Conservation (phyloP, 2,888 invertebrate species). For the Erannis defoliaria region DNA sequence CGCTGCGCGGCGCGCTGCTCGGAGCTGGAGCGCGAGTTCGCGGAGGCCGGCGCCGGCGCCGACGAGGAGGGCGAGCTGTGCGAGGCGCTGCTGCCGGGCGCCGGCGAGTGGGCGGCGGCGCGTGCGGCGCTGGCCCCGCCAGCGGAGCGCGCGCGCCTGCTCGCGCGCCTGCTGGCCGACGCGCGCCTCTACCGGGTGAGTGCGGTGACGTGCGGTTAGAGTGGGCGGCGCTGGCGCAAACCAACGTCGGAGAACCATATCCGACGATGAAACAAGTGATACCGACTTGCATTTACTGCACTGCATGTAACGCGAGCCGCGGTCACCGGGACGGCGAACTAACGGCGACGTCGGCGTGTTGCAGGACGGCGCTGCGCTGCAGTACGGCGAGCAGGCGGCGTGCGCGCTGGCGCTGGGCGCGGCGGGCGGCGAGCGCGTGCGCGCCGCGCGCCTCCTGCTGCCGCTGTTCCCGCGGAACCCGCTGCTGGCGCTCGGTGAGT, state of each 20-base stretch:
- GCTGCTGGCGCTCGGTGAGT: slow-evolving; percentile 51
- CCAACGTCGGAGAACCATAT: no score
- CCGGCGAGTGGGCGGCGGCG: slow-evolving; percentile 60
- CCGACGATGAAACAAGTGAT: no score
- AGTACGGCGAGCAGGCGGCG: slow-evolving; percentile 64
- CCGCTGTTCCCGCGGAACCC: slow-evolving; percentile 54
- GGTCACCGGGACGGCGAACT: no score
- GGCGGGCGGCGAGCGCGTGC: slow-evolving; percentile 50
- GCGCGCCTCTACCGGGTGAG: slow-evolving; percentile 36
- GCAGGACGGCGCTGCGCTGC: slow-evolving; percentile 40
- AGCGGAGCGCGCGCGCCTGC: slow-evolving; percentile 39
- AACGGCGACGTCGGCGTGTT: no score
- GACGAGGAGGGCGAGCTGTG: slow-evolving; percentile 31
- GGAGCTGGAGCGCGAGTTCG: slow-evolving; percentile 48
- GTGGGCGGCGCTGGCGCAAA: slow-evolving; percentile 4
- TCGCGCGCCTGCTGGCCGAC: slow-evolving; percentile 35
- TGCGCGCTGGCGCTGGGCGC: slow-evolving; percentile 50
- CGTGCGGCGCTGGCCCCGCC: slow-evolving; percentile 48
- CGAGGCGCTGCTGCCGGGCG: slow-evolving; percentile 54
- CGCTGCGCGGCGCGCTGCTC: slow-evolving; percentile 59
- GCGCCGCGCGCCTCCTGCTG: slow-evolving; percentile 41
- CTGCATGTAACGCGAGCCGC: no score
- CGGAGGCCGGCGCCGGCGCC: slow-evolving; percentile 25
- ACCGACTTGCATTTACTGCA: no score
- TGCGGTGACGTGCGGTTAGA: slow-evolving; percentile 8